Conservation (phyloP, 2,888 invertebrate species). For the Catocala fraxini region DNA sequence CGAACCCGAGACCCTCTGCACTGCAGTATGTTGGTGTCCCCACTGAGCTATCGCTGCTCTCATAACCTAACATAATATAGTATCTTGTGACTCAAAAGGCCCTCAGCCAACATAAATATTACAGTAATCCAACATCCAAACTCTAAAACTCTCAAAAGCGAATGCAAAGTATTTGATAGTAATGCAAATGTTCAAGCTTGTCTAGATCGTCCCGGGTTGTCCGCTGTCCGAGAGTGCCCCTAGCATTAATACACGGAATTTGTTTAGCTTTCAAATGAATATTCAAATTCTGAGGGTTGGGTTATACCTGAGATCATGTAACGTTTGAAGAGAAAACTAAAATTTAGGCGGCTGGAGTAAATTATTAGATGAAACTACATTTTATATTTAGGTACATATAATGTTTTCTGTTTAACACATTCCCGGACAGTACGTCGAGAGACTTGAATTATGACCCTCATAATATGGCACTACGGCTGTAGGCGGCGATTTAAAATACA, state of each 20-base stretch:
- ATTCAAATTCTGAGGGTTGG: slow-evolving; percentile 16
- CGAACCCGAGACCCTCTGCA: too few species aligned
- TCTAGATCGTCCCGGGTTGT: slow-evolving; percentile 2
- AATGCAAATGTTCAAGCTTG: slow-evolving; percentile 17
- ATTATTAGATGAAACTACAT: too few species aligned
- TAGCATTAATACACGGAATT: slow-evolving; percentile 21
- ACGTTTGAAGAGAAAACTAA: slow-evolving; percentile 8
- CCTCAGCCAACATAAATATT: slow-evolving; percentile 9
- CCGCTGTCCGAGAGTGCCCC: slow-evolving; percentile 11
- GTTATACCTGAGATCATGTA: slow-evolving; percentile 17
- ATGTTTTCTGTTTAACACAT: too few species aligned
- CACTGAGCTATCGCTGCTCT: too few species aligned
- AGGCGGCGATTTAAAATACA: too few species aligned
- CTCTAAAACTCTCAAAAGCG: slow-evolving; percentile 7
- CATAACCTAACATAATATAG: too few species aligned
- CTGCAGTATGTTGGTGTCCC: too few species aligned
- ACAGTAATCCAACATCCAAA: slow-evolving; percentile 6
- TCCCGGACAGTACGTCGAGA: too few species aligned
- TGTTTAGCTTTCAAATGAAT: slow-evolving; percentile 23
- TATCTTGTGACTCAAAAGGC: background rate
- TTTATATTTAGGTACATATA: too few species aligned
- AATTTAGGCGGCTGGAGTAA: background rate
- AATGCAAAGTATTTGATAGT: slow-evolving; percentile 21
- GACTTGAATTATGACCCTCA: too few species aligned
- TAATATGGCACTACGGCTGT: too few species aligned